Evolutionary conservation across 2,888 invertebrate species (phyloP), one percentile per base, ranked within the genome.

Genomic region (Mamestra brassicae): DNA sequence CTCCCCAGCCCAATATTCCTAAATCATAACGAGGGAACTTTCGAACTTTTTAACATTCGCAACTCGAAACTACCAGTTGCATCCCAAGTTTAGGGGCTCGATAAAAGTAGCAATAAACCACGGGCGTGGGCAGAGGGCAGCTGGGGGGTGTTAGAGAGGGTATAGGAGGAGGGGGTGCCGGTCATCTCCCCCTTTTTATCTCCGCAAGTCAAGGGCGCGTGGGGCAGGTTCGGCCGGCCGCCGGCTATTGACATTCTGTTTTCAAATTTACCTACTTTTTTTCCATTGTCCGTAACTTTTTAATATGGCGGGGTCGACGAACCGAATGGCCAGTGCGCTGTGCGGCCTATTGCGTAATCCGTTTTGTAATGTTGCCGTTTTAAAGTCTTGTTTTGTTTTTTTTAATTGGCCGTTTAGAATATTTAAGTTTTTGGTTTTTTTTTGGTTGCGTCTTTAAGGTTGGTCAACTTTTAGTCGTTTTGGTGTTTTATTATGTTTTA

Each of bases 241-340:
- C 87, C 95, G 96, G 96, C 96, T 96, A 96, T 96, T 96, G 96
- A 96, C 96, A 95, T 96, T 95, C 93, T 94, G 94, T 96, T 95
- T 95, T 95, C 94, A 95, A 96, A 96, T 95, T 94, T 95, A 94
- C 96, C 95, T 94, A 95, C 95, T 95, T 95, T 91, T 74, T 94
- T 94, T 92, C 93, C 94, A 95, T 95, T 96, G 96, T 95, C 95
- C 95, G 95, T 92, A 95, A 96, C 95, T 96, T 96, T 96, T 95
- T 95, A 95, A 94, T 93, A 93, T 89, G 85, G 87, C 92, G 91
- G 88, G 95, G 95, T 95, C 96, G 93, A 90, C 92, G 95, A 94
- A 92, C 95, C 86, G 91, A 92, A 90, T 93, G 93, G 93, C 93
- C 94, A 93, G 90, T 91, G 88, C 80, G 89, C 60, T 60, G 58